phyloP scores from a whole-genome alignment of 2,888 invertebrate species.

The Poecilobothrus nobilitatus region DNA sequence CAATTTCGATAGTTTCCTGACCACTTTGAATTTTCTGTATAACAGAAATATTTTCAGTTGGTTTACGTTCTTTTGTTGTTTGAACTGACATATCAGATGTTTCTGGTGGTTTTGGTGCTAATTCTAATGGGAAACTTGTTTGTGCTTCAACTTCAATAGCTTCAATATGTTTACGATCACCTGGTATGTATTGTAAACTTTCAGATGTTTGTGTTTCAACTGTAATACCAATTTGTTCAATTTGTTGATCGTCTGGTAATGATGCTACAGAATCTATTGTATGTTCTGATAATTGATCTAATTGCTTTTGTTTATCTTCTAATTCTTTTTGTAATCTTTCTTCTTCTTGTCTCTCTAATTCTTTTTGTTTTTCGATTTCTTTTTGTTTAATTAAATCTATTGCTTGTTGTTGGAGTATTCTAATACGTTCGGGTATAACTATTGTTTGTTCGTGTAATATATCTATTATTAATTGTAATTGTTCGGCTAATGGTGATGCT shows the following conservation, averaged over 20 bases:
- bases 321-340: slow-evolving; percentile 33
- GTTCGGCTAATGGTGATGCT: slow-evolving; percentile 47
- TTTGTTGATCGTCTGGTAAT: not conserved
- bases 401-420: slow-evolving; percentile 30
- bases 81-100: slow-evolving; percentile 38
- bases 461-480: slow-evolving; percentile 49
- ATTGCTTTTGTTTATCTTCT: slow-evolving; percentile 15
- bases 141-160: slow-evolving; percentile 52
- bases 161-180: slow-evolving; percentile 37
- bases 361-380: slow-evolving; percentile 32
- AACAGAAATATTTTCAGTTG: slow-evolving; percentile 58
- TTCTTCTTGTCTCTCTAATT: slow-evolving; percentile 32
- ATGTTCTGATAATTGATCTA: not conserved
- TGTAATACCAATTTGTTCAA: slow-evolving; percentile 28
- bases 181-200: slow-evolving; percentile 45
- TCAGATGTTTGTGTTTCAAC: slow-evolving; percentile 63
- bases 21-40: slow-evolving; percentile 55
- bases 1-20: slow-evolving; percentile 64
- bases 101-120: slow-evolving; percentile 25
- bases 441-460: slow-evolving; percentile 55
- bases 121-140: slow-evolving; percentile 46
- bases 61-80: slow-evolving; percentile 41
- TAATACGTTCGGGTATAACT: slow-evolving; percentile 54
- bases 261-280: not conserved
- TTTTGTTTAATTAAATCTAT: slow-evolving; percentile 45